These are phyloP conservation scores for Anolis sagrei DNA, from an alignment of 2,113 vertebrate species.

Conservation along the genomic window DNA sequence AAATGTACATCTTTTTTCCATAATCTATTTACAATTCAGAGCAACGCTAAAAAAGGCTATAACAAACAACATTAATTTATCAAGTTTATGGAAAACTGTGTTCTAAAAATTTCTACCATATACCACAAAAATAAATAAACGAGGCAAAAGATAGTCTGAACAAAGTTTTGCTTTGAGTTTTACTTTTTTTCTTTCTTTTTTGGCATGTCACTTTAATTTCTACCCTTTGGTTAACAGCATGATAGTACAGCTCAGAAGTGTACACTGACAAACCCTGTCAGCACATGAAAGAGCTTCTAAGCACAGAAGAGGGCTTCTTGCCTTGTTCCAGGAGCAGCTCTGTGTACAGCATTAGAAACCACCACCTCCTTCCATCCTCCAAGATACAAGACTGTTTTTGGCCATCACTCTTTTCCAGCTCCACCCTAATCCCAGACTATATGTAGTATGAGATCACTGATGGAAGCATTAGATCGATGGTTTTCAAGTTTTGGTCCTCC, in stretches of 20 bases:
- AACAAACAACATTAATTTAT: constrained; percentile 87
- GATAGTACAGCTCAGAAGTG: constrained; percentile 60
- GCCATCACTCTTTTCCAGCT: too few species aligned
- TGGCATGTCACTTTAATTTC: constrained; percentile 72
- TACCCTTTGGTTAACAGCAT: constrained; percentile 83
- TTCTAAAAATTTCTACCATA: constrained; percentile 76
- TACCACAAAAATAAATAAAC: constrained; percentile 88
- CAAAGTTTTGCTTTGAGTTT: constrained; percentile 81
- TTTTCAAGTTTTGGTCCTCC: too few species aligned
- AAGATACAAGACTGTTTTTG: background rate
- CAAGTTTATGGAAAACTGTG: constrained; percentile 81
- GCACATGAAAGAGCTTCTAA: background rate
- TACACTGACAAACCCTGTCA: constrained; percentile 14
- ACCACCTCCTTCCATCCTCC: background rate
- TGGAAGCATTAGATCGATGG: background rate
- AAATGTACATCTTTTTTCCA: constrained; percentile 84
- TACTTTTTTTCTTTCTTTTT: constrained; percentile 52
- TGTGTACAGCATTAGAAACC: background rate
- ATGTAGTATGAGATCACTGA: background rate
- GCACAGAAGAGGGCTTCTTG: background rate
- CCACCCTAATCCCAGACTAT: background rate
- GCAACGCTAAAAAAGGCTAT: constrained; percentile 74
- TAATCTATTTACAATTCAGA: constrained; percentile 86
- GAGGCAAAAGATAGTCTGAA: constrained; percentile 82
- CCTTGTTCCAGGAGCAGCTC: background rate